Conservation (phyloP, 2,797 vertebrate species). For the Propithecus deckenii region DNA sequence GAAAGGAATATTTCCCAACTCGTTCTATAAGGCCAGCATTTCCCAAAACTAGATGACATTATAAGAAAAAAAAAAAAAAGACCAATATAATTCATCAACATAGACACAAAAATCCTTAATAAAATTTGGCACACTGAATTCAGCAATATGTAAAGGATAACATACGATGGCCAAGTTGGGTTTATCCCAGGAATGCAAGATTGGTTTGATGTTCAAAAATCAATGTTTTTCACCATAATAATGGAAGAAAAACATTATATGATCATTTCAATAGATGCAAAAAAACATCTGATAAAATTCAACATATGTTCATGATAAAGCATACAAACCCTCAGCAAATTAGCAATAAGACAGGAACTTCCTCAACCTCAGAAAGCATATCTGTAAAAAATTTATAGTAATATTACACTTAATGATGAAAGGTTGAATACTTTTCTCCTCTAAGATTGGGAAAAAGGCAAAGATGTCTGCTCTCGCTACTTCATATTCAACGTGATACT, state of each 20-base stretch:
- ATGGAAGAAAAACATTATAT: background rate
- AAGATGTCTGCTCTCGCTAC: background rate
- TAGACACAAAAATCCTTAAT: background rate
- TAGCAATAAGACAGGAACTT: background rate
- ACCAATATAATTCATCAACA: background rate
- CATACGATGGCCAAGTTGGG: background rate
- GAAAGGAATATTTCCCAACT: background rate
- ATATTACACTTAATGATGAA: background rate
- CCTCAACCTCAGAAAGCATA: background rate
- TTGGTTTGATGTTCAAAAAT: background rate
- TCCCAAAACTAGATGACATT: background rate
- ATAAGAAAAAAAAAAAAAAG: background rate
- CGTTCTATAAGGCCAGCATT: background rate
- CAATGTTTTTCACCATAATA: background rate
- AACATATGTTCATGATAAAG: background rate
- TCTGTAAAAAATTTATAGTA: background rate
- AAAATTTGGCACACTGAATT: background rate
- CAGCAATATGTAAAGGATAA: background rate
- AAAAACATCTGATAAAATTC: background rate
- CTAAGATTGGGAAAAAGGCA: background rate
- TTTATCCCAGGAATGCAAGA: background rate
- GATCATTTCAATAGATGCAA: background rate
- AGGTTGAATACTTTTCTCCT: background rate
- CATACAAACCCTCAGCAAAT: background rate
- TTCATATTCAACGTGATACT: background rate